Evolutionary conservation across 1,140 invertebrate genomes (phyloP), one percentile per base, ranked within the genome.

Genomic region (Cotesia typhae): DNA sequence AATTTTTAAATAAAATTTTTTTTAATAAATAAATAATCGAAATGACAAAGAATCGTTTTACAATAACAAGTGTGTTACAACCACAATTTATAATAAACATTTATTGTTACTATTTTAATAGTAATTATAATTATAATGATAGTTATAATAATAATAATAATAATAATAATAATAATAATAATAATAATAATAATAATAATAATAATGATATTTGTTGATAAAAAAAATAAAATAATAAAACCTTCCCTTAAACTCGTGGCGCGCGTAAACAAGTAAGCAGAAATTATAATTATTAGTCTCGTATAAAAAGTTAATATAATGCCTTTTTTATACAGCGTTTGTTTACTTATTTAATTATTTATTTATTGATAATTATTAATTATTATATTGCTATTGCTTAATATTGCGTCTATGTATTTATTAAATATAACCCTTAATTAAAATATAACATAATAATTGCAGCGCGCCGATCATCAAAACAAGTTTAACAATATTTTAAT

Each of bases 291-390:
- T 71, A 41, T 64, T 64, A 37, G 59, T 20, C 53, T 59, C 12
- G 53, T 75, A 77, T 80, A 83, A 77, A 80, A 79, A 80, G 78
- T 79, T 79, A 76, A 78, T 78, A 76, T 85, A 85, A 85, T 84
- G 84, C 81, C 82, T 82, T 85, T 79, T 84, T 84, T 85, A 84
- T 85, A 84, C 83, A 85, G 63, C 83, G 81, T 79, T 76, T 83
- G 74, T 81, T 17, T 14, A 14, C 3, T n/a, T 55, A 12, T 55
- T 55, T 55, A n/a, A 14, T 55, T 55, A 14, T 55, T 55, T 55
- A 14, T 14, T 55, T 14, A n/a, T 55, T 55, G 5, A 5, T 55
- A 14, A 14, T 55, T 82, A 82, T 81, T 82, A 81, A 83, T 80
- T 81, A 14, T n/a, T 55, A 55, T 12, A 55, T 51, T 9, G n/a